Base-by-base conservation (phyloP, 2,113 vertebrate species). In the Lipotes vexillifer region DNA sequence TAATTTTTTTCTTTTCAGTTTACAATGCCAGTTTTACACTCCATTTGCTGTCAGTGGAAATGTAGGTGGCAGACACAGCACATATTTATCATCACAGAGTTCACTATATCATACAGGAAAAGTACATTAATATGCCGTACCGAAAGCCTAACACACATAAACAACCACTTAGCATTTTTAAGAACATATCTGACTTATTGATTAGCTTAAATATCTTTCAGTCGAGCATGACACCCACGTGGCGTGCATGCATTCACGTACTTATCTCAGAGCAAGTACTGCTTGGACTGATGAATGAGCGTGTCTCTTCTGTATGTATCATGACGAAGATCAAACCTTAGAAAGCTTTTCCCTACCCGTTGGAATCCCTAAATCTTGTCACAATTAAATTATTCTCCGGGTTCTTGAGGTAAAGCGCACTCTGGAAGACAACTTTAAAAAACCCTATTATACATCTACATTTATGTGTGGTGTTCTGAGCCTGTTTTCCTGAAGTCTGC, bases 91-190 rank as follows among this genome's bases (percentile, higher is more conserved):
- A 78, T 93, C 46, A 63, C 86, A 0, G 10, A 86, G 72, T 88
- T 96, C 95, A 74, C 89, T 93, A 0, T 94, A 92, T 89, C 92
- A 82, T 89, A 89, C 66, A 89, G 38, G 46, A 82, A 88, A 94
- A 97, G 78, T 77, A 44, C 77, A 89, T 96, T 96, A 83, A 59
- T 94, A 95, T 95, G 82, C 92, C 65, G 57, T 92, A 78, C 31
- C 89, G 82, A 93, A 97, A 90, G 85, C 82, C 46, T 89, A 89
- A 74, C 69, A 96, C 86, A 96, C 86, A 44, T 94, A 96, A 97
- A 96, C 93, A 95, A 89, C 88, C 75, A 93, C 94, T 98, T 96
- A 97, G 96, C 85, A 94, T 96, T 96, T 97, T 96, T 31, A 96
- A 97, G 92, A 97, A 94, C 93, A 83, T 94, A 94, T 86, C 71